Base-by-base conservation (phyloP, 1,140 invertebrate species). In the Telenomus remus region DNA sequence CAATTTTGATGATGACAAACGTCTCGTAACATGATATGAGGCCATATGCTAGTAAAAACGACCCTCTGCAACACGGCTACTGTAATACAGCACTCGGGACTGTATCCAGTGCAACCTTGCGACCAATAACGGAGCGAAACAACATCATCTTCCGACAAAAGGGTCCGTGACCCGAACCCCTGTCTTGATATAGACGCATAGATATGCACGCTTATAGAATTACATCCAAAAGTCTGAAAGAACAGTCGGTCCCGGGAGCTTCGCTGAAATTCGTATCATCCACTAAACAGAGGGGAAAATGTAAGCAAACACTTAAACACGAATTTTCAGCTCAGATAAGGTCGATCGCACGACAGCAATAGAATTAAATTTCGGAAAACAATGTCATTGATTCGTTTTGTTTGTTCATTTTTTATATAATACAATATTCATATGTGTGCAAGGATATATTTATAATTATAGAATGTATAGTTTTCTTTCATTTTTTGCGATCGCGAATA, bases 1-100 rank as follows among this genome's bases (percentile, higher is more conserved):
- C 77, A 55, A 35, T 69, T 79, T 81, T 87, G 85, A 86, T 88
- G 84, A 87, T 87, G 85, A 87, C 83, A 87, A 87, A 87, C 85
- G 85, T 83, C 80, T 79, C 54, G 86, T 85, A 87, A 87, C 76
- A 72, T 74, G 85, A 87, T 87, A 87, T 79, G 48, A 51, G 78
- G 73, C 85, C 86, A 86, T 86, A 86, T 86, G 85, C 80, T 80
- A 59, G 76, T 63, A 72, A 80, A 80, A 54, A 60, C 70, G 77
- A 83, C 84, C 84, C 83, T 81, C 65, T 39, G 42, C 10, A 64
- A 69, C 63, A 57, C 15, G 35, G 68, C 75, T 77, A 72, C 68
- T 72, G 75, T 78, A 73, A 77, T 69, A 71, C 43, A 55, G 61
- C 55, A 61, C 60, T 64, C 44, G 39, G 44, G 60, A 74, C 60